Base-by-base conservation (phyloP, 37 sponge, comb jelly and placozoan species). In the Chondrilla cf. caribensis region DNA sequence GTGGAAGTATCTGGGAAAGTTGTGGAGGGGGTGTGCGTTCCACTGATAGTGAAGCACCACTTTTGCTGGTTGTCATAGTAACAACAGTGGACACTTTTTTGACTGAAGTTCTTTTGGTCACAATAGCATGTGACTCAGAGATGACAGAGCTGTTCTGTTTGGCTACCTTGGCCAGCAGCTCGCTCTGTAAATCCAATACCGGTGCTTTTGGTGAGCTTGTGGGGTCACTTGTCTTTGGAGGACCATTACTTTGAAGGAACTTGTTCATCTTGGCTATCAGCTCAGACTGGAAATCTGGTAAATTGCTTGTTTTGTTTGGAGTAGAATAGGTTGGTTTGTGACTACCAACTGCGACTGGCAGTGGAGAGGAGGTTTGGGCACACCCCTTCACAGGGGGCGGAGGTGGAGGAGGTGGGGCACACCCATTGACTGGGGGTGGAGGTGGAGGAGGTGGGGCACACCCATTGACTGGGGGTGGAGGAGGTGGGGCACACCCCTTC, bases 361-460 rank as follows among this genome's bases (percentile, higher is more conserved):
- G 81, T 62, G 81, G 67, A 0, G 65, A 44, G 62, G 81, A 67
- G 3, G 43, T 65, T 7, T 60, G 81, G 5, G 38, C 40, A n/a
- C 26, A 25, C 28, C 26, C 67, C 11, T 11, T 19, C 57, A 11
- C 57, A 55, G 31, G 9, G 26, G 31, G 68, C 26, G 31, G 68
- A 11, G 31, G 24, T 66, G 31, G 24, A 22, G 38, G 9, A 29
- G 75, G 31, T 4, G 75, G 75, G 28, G 39, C 38, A 32, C 8
- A 8, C 31, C 79, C 58, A 58, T 22, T n/a, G n/a, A n/a, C n/a
- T n/a, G n/a, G 57, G 5, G 14, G 58, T 37, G 68, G 68, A 22
- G 31, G 68, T 37, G 38, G 75, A 5, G 75, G 38, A 37, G 75
- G 38, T 37, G 70, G 70, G 29, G 26, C 9, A 25, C 38, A 22